phyloP scores from a whole-genome alignment of 2,797 vertebrate genomes.

The Hirundo rustica region DNA sequence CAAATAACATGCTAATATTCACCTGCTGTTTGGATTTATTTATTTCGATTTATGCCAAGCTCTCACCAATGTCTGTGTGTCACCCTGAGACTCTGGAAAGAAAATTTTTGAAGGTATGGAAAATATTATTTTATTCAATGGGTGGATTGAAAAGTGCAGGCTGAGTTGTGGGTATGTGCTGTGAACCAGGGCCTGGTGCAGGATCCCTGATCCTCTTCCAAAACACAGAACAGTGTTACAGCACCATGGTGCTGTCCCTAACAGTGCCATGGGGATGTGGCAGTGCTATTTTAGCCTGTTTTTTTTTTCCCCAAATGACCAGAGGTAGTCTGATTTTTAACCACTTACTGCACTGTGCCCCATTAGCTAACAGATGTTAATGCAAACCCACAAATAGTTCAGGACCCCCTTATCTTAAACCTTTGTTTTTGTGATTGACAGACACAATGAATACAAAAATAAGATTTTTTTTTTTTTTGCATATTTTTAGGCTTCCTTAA shows the following conservation, averaged over 20 bases:
- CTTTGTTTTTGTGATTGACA: neutral
- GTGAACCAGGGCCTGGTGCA: neutral
- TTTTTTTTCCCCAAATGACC: neutral
- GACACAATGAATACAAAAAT: neutral
- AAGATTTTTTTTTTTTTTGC: neutral
- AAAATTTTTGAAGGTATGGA: neutral
- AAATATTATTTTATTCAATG: neutral
- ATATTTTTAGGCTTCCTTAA: neutral
- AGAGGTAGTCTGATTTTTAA: neutral
- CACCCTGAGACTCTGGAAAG: neutral
- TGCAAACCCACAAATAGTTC: neutral
- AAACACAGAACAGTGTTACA: neutral
- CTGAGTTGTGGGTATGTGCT: neutral
- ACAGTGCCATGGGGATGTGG: neutral
- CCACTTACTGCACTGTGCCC: neutral
- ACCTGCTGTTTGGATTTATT: neutral
- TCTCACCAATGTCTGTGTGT: neutral
- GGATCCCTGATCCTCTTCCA: neutral
- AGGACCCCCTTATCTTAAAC: neutral
- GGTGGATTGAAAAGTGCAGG: neutral
- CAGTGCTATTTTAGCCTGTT: neutral
- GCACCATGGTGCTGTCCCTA: neutral
- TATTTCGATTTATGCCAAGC: neutral
- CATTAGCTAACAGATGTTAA: accelerated
- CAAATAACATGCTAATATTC: neutral